Evolutionary conservation across 2,888 invertebrate species (phyloP).

Genomic region (Nomada lathburiana): DNA sequence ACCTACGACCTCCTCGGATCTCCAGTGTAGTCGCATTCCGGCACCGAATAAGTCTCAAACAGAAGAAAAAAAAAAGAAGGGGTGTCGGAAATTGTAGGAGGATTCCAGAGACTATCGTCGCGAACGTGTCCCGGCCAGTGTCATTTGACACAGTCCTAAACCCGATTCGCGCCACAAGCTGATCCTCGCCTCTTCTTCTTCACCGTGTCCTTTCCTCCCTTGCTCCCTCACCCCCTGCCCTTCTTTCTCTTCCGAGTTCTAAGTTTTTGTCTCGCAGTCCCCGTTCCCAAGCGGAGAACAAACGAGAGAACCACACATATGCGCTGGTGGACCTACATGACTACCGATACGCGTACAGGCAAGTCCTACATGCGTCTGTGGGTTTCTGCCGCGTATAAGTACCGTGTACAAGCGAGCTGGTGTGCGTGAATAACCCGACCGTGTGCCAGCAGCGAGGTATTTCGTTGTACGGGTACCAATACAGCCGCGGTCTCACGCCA

Average conservation of each 20-base stretch:
- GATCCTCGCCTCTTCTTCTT: constrained; percentile 68
- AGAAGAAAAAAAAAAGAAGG: constrained; percentile 37
- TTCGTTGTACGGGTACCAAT: not conserved
- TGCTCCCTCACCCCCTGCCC: constrained; percentile 23
- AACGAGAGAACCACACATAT: constrained; percentile 69
- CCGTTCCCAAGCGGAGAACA: constrained; percentile 82
- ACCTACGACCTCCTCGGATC: constrained; percentile 76
- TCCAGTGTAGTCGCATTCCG: constrained; percentile 52
- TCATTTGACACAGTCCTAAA: constrained; percentile 84
- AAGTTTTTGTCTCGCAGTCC: constrained; percentile 77
- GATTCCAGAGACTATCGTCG: constrained; percentile 62
- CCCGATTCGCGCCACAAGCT: constrained; percentile 81
- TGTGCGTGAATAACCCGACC: not conserved
- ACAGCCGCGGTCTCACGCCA: constrained; percentile 36
- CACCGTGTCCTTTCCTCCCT: constrained; percentile 30
- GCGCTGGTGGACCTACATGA: constrained; percentile 22
- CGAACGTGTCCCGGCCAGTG: constrained; percentile 67
- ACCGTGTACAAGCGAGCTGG: not conserved
- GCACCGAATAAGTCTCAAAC: constrained; percentile 39
- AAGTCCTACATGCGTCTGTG: not conserved
- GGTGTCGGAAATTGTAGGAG: constrained; percentile 45
- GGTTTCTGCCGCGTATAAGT: constrained; percentile 8
- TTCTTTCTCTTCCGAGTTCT: constrained; percentile 59
- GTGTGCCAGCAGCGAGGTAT: not conserved
- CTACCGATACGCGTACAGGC: not conserved